Base-by-base conservation (phyloP, 2,113 vertebrate species). In the Marmota flaviventris region DNA sequence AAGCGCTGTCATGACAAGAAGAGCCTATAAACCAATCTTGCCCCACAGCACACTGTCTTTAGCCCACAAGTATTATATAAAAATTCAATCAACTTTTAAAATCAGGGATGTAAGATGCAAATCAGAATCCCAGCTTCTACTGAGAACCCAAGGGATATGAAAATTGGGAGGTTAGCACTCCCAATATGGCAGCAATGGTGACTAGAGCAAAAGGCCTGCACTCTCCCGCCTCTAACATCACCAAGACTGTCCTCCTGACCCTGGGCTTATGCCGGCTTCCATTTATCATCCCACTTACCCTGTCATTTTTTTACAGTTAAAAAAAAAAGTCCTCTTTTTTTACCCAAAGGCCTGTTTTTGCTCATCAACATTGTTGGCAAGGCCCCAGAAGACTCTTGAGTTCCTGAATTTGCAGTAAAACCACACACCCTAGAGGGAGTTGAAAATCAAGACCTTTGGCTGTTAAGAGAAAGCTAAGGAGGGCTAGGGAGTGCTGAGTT, bases 71-170 rank as follows among this genome's bases (percentile, higher is more conserved):
- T 63, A 16, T 70, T 88, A 91, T 29, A 69, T 18, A 85, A 91
- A 91, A 95, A 84, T 91, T 83, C 61, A 90, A 32, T 5, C 42
- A 27, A 37, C 37, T 48, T 93, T 95, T 65, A 70, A 89, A 85
- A 42, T 70, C 45, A 63, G 20, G 8, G 0, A 73, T 51, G 89
- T 95, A 89, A 79, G 29, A 53, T 34, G 20, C 25, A 69, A 93
- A 75, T 85, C 39, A 42, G 61, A 32, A 88, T 56, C 88, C 91
- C 7, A 61, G n/a, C 25, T 90, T 87, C 70, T 87, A 53, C 25
- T 69, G n/a, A 65, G 85, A 94, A 85, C 37, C 48, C 56, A 3
- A 25, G 70, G 17, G 63, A 79, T 69, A 56, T 75, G 72, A 48
- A 48, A 51, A 32, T 78, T n/a, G 17, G 18, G 34, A 24, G 12